Conservation (phyloP, 1,140 invertebrate species). For the Yoshiicerus persimilis region DNA sequence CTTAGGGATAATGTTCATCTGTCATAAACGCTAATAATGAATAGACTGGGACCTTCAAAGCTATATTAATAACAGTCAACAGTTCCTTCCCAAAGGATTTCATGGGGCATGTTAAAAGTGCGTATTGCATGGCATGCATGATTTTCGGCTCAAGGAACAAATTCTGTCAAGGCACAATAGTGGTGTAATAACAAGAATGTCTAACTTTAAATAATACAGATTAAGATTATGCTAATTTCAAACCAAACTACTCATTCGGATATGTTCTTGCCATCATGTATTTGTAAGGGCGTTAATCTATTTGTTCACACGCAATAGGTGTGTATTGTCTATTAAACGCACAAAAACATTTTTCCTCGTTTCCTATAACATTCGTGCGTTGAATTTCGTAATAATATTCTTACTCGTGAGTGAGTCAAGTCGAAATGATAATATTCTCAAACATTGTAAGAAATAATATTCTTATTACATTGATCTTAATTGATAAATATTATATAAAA, state of each 20-base stretch:
- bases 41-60: not conserved
- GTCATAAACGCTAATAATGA: not conserved
- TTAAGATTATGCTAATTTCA: not conserved
- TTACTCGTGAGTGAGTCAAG: no score
- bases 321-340: not conserved
- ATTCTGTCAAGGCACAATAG: not conserved
- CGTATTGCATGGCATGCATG: not conserved
- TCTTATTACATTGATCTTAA: no score
- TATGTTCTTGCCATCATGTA: not conserved
- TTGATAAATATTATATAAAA: no score
- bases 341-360: not conserved
- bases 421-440: no score
- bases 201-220: not conserved
- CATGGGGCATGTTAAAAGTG: not conserved
- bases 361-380: not conserved
- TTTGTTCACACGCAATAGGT: slow-evolving; percentile 22
- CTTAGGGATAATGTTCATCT: not conserved
- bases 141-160: not conserved
- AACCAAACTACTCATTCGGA: not conserved
- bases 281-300: slow-evolving; percentile 13
- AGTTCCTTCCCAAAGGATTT: not conserved
- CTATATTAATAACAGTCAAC: not conserved
- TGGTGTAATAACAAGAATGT: not conserved
- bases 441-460: no score
- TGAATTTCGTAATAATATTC: not conserved